Base-by-base conservation (phyloP, 2,113 vertebrate species). In the Tretioscincus oriximinensis region DNA sequence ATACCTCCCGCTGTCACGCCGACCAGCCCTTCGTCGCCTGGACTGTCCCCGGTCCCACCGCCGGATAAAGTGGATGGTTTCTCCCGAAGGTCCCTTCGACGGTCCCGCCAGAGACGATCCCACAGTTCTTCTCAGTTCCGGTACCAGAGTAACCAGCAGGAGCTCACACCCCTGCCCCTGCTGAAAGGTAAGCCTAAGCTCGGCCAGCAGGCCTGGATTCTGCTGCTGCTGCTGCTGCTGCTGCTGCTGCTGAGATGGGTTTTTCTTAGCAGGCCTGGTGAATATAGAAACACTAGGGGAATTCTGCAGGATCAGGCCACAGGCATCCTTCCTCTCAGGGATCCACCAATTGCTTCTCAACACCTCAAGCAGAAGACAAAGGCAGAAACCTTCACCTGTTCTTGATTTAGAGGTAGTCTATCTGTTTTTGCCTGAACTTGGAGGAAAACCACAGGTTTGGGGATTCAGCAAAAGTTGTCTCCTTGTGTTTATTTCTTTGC, bases 101-200 rank as follows among this genome's bases (percentile, higher is more conserved):
- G 97, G 68, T 96, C 97, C 82, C 95, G 97, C 67, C 97, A 97
- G 90, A 92, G 97, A 45, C 94, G 97, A 69, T 98, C 97, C 63
- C 97, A 98, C 88, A 97, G 97, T 88, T 98, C 97, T 22, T 98
- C 97, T 78, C 97, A 98, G 93, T 98, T 98, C 93, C 97, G 97
- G 74, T 98, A 98, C 90, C 97, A 98, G 95, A 97, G 97, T 93
- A 97, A 96, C 89, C 97, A 97, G 93, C 97, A 97, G 93, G 97
- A 98, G 92, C 96, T 98, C 80, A 97, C 96, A 1, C 94, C 97
- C 0, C 95, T 98, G 88, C 97, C 97, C 61, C 94, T 97, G 84
- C 95, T 98, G 87, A 98, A 97, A 97, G 97, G 97, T 98, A 93
- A 92, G 94, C 73, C 51, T 9, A 0, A 10, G 65, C 61, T 63